Evolutionary conservation across 2,888 invertebrate genomes (phyloP), one percentile per base, ranked within the genome.

Genomic region (Ariolimax columbianus): DNA sequence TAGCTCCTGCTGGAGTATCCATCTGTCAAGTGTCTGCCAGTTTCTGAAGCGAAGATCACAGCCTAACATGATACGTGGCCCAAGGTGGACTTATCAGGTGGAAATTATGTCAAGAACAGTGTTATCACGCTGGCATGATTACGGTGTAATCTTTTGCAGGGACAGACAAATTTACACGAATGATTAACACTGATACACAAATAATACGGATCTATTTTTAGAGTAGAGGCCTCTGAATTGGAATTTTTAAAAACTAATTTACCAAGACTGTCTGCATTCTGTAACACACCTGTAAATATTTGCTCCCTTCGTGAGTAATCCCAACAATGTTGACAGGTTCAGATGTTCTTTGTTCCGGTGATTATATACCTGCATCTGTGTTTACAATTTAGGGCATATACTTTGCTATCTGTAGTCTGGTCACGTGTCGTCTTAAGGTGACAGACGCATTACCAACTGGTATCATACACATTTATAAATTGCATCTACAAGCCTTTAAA

Each of bases 41-140:
- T 36, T 70, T 36, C 70, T 70, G 70, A 55, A 55, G 38, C 17
- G 36, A 70, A 36, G 70, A 70, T 70, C 70, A 6, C 9, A 36
- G 17, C 19, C 17, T 17, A 36, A 70, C 38, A 36, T 38, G 6
- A 36, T 36, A 6, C 38, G 38, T 36, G 38, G 33, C n/a, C 26
- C 19, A 36, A 36, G 23, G 38, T 23, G 17, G 19, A 38, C 70
- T 70, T 70, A 70, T 70, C 70, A 70, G 14, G 33, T 70, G 11
- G 36, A 70, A 70, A 70, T 26, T 70, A 70, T 36, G 70, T 70
- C 70, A 70, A 70, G 70, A 70, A 70, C 19, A 36, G 38, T 36
- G 70, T 70, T 63, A 38, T 70, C 70, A 70, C 26, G 17, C 38
- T 9, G 19, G 70, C 17, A 70, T 70, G 70, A 36, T 36, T 36